These are phyloP conservation scores for Lithobates pipiens DNA, from an alignment of 2,797 vertebrate species.

Conservation along the genomic window DNA sequence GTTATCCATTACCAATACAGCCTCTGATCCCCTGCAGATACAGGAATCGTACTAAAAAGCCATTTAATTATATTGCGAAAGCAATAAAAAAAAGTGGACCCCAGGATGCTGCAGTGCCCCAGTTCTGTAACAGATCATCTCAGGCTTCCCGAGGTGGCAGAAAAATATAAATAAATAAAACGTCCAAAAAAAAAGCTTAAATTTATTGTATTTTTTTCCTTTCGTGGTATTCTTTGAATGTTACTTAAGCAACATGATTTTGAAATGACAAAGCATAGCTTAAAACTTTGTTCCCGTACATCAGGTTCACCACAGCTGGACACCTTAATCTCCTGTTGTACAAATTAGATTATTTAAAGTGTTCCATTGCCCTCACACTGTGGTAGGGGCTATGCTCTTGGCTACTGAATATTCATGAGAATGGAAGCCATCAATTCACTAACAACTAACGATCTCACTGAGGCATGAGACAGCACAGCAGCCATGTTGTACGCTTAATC, in stretches of 20 bases:
- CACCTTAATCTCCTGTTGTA: background rate
- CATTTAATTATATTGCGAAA: constrained; percentile 68
- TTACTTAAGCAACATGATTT: background rate
- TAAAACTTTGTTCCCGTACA: background rate
- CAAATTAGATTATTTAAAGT: background rate
- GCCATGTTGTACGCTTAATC: background rate
- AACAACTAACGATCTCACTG: background rate
- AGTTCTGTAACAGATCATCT: constrained; percentile 62
- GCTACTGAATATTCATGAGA: constrained; percentile 6
- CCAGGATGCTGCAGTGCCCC: constrained; percentile 58
- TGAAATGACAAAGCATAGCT: background rate
- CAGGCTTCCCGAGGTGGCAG: constrained; percentile 16
- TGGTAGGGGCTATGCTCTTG: background rate
- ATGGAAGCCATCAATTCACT: background rate
- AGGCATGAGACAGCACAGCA: background rate
- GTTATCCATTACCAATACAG: constrained; percentile 58
- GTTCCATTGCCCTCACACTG: background rate
- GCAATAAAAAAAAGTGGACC: constrained; percentile 63
- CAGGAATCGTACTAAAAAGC: constrained; percentile 64
- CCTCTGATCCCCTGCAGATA: constrained; percentile 61
- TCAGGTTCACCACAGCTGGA: constrained; percentile 8
- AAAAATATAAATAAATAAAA: constrained; percentile 21
- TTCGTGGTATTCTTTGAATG: background rate
- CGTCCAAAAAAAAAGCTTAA: background rate
- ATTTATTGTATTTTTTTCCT: background rate